phyloP scores from a whole-genome alignment of 2,113 vertebrate genomes.

The Neotoma lepida region DNA sequence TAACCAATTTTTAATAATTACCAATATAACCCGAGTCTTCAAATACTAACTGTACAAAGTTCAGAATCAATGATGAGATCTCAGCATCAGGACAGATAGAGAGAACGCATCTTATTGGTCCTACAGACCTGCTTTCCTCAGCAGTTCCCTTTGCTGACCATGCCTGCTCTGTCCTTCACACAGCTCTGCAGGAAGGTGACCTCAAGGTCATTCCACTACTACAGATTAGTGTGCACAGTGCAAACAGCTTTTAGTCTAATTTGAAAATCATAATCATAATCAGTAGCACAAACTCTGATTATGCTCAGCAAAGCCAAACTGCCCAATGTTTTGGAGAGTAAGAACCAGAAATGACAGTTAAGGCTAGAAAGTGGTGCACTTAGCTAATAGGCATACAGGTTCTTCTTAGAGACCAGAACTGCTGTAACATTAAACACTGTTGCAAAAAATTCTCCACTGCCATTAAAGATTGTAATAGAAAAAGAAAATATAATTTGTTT shows the following conservation, averaged over 20 bases:
- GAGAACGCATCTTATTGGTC: background rate
- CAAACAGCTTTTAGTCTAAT: slow-evolving; percentile 2
- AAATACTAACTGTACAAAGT: slow-evolving; percentile 15
- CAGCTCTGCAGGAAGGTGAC: background rate
- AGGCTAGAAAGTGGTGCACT: background rate
- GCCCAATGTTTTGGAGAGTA: background rate
- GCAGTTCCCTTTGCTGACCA: background rate
- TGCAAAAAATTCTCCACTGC: background rate
- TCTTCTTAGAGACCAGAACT: background rate
- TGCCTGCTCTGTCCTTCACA: background rate
- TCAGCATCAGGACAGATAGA: background rate
- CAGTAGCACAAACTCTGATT: background rate
- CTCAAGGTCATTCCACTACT: background rate
- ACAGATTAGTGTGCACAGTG: background rate
- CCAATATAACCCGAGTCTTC: background rate
- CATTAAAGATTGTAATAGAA: slow-evolving; percentile 24
- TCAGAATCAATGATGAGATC: slow-evolving; percentile 13
- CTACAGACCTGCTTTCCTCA: background rate
- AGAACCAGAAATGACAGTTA: background rate
- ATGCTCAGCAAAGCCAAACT: slow-evolving; percentile 24
- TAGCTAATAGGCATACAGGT: background rate
- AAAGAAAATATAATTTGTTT: slow-evolving; percentile 51
- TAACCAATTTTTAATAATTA: slow-evolving; percentile 39
- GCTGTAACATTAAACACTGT: slow-evolving; percentile 12
- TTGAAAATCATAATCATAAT: background rate